Percentiles rank a stretch among this genome's conserved stretches.
phyloP scores from a whole-genome alignment of 2,797 vertebrate species.

The Alcedo atthis region DNA sequence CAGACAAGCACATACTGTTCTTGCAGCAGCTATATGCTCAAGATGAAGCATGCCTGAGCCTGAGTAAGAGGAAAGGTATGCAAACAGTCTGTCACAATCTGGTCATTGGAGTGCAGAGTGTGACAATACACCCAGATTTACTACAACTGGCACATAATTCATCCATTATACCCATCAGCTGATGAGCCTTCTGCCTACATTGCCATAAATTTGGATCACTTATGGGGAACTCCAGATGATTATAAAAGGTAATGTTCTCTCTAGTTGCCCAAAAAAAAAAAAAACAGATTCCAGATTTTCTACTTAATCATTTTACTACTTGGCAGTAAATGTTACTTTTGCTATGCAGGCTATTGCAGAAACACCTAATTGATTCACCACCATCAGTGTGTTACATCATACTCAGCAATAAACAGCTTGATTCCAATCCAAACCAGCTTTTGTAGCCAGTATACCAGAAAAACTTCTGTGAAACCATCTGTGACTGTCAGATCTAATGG shows the following conservation, averaged over 20 bases:
- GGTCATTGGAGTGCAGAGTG: constrained; percentile 22
- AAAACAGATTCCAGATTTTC: constrained; percentile 53
- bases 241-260: constrained; percentile 46
- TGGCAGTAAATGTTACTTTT: constrained; percentile 52
- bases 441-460: constrained; percentile 52
- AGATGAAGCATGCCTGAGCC: neutral
- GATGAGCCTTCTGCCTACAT: neutral
- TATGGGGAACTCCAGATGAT: constrained; percentile 47
- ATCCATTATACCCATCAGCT: constrained; percentile 27
- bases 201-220: constrained; percentile 43
- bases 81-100: constrained; percentile 46
- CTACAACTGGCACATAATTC: neutral
- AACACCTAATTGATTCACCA: constrained; percentile 67
- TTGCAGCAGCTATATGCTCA: neutral
- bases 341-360: constrained; percentile 23
- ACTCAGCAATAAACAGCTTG: constrained; percentile 52
- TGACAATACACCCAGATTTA: constrained; percentile 5
- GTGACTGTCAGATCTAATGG: constrained; percentile 52
- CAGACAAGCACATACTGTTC: neutral
- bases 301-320: constrained; percentile 55
- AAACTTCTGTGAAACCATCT: constrained; percentile 62
- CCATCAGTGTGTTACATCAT: constrained; percentile 51
- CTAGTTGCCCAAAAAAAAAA: constrained; percentile 57
- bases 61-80: constrained; percentile 12
- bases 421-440: constrained; percentile 57